Evolutionary conservation across 2,113 vertebrate species (phyloP), one percentile per base, ranked within the genome.

Genomic region (Tragelaphus buxtoni): DNA sequence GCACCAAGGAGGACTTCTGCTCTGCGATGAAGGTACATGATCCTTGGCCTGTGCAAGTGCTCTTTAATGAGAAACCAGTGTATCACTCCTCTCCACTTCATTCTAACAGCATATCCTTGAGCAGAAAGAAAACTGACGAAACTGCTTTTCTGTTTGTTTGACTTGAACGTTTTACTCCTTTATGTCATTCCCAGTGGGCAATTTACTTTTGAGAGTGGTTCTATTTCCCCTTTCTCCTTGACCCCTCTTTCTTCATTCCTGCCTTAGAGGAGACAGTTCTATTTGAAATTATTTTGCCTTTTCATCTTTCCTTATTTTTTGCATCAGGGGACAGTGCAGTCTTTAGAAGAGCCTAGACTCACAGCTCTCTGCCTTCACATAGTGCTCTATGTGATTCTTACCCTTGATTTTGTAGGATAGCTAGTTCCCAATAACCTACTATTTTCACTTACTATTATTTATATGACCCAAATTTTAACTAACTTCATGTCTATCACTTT

Each of bases 21-120:
- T 60, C 17, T 56, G 2, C 7, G 2, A 47, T 7, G 11, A 88
- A 85, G 30, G 56, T 16, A 1, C 6, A 9, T 4, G 3, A 18
- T 63, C 30, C 11, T 13, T 4, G 35, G 24, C 53, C 45, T 35
- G 32, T 1, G 47, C 16, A n/a, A 47, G 6, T 26, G 8, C 28
- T 53, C 0, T 45, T 16, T 6, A 60, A 24, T 2, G 1, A 56
- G 61, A 24, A 7, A 7, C 24, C 8, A 3, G 6, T 10, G 1
- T 24, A 4, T 11, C 30, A 5, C 7, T 53, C 3, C 11, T 9
- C 35, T 58, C 30, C n/a, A 39, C 17, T 8, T 30, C 9, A 7
- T 56, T 28, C 35, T 49, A 60, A 49, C 14, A 42, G 30, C 6
- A 4, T 22, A 32, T 16, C 7, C 60, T 55, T 61, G 10, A 56